Conservation (phyloP, 2,113 vertebrate genomes). For the Stigmatopora argus region DNA sequence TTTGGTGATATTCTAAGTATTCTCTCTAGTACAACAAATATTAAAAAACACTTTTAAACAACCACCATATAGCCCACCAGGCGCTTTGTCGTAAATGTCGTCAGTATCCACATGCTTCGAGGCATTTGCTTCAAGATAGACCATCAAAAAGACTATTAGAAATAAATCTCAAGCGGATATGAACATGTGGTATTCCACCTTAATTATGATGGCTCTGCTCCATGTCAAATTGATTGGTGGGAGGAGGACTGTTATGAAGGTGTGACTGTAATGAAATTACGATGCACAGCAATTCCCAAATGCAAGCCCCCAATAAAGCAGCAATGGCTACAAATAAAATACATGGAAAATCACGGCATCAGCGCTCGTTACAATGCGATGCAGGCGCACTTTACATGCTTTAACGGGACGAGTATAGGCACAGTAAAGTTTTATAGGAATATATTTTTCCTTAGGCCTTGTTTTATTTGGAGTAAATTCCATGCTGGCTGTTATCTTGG, state of each 20-base stretch:
- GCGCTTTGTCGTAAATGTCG: not conserved
- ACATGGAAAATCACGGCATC: constrained; percentile 23
- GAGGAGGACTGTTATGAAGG: constrained; percentile 4
- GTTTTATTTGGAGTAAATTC: constrained; percentile 2
- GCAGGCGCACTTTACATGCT: constrained; percentile 13
- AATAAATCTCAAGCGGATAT: constrained; percentile 13
- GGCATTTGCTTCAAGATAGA: not conserved
- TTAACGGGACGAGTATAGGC: not conserved
- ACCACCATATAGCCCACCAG: not conserved
- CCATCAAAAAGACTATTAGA: not conserved
- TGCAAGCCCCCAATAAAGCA: constrained; percentile 25
- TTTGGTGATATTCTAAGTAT: not conserved
- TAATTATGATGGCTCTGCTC: constrained; percentile 7
- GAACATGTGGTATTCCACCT: not conserved
- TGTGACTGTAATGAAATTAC: constrained; percentile 23
- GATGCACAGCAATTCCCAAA: constrained; percentile 22
- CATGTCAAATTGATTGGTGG: constrained; percentile 20
- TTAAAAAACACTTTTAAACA: not conserved
- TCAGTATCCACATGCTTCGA: not conserved
- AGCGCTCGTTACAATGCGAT: constrained; percentile 4
- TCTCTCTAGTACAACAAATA: not conserved
- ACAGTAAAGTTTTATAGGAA: constrained; percentile 6
- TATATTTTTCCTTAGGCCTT: not conserved
- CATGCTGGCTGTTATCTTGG: constrained; percentile 4
- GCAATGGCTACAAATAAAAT: constrained; percentile 23